Conservation (phyloP, 2,888 invertebrate genomes). For the Barypeithes pellucidus region DNA sequence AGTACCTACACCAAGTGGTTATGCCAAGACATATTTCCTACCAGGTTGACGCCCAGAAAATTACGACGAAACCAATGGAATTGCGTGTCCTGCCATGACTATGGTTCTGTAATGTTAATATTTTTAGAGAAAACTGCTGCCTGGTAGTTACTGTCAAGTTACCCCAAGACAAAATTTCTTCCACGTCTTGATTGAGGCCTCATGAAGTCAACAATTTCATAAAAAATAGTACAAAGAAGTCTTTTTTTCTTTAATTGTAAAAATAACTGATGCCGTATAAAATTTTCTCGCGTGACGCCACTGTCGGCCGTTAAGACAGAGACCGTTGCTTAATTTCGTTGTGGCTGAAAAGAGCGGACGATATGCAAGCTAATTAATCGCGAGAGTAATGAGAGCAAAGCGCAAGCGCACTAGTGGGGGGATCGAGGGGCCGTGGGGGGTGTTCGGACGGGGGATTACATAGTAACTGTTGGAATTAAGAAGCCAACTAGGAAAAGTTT, state of each 20-base stretch:
- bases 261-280: background rate
- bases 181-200: too few species aligned
- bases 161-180: too few species aligned
- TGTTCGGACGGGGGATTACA: conserved; percentile 53
- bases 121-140: too few species aligned
- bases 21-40: too few species aligned
- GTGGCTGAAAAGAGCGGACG: conserved; percentile 70
- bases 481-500: conserved; percentile 43
- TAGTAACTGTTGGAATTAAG: conserved; percentile 55
- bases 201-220: too few species aligned
- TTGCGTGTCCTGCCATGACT: too few species aligned
- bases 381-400: conserved; percentile 71
- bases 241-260: background rate
- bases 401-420: conserved; percentile 65
- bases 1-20: too few species aligned
- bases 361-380: conserved; percentile 73
- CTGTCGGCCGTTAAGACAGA: conserved; percentile 59
- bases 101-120: too few species aligned
- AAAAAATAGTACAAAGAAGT: too few species aligned
- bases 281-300: conserved; percentile 28
- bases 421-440: conserved; percentile 51
- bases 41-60: too few species aligned
- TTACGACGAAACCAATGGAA: too few species aligned
- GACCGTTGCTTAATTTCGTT: conserved; percentile 64
- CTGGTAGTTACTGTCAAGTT: too few species aligned